phyloP scores from a whole-genome alignment of 1,140 invertebrate genomes.

The Panagrolaimus sp. region DNA sequence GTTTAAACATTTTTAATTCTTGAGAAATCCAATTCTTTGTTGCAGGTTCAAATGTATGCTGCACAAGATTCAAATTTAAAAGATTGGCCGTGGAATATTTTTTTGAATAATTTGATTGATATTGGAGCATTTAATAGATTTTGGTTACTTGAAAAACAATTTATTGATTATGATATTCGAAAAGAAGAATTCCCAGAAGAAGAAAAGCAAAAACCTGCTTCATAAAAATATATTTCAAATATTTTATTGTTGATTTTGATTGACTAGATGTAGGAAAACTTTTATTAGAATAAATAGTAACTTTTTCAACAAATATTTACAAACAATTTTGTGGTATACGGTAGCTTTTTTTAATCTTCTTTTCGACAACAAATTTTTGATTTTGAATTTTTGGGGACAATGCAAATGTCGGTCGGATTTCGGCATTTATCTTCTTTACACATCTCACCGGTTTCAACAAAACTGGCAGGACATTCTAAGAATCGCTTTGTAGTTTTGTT shows the following conservation, averaged over 20 bases:
- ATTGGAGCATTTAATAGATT: conserved; percentile 43
- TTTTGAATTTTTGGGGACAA: conserved; percentile 37
- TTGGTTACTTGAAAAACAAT: conserved; percentile 33
- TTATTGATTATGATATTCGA: conserved; percentile 42
- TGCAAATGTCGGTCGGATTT: conserved; percentile 28
- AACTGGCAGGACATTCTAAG: conserved; percentile 45
- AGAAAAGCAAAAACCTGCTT: neutral
- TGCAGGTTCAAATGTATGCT: conserved; percentile 35
- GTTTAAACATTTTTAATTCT: conserved; percentile 14
- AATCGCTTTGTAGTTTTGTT: conserved; percentile 6
- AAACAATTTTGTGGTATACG: no score
- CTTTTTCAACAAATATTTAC: no score
- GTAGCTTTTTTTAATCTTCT: conserved; percentile 16
- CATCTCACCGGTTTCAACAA: conserved; percentile 42
- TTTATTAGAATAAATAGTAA: no score
- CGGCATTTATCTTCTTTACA: conserved; percentile 33
- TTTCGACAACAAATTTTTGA: conserved; percentile 35
- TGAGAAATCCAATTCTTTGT: neutral
- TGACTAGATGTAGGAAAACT: no score
- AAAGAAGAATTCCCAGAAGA: conserved; percentile 27
- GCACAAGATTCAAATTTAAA: conserved; percentile 43
- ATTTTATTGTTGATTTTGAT: neutral
- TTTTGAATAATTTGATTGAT: conserved; percentile 42
- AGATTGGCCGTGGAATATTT: conserved; percentile 37
- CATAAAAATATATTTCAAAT: neutral